Percentiles rank a stretch among this genome's conserved stretches.
Conservation (phyloP, 2,797 vertebrate species). For the Cheirogaleus major region DNA sequence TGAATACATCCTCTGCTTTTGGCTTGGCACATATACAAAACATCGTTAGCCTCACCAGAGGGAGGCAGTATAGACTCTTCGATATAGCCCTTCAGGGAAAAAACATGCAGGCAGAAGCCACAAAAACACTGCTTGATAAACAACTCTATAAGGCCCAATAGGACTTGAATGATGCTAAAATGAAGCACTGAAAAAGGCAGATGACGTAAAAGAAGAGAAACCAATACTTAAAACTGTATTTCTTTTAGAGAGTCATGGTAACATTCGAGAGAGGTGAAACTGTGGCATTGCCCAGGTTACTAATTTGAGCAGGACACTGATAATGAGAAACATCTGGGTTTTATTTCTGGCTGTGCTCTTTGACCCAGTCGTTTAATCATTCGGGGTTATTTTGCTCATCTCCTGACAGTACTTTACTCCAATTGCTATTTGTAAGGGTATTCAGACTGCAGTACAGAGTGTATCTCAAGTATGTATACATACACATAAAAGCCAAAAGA, state of each 20-base stretch:
- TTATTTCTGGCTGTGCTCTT: conserved; percentile 49
- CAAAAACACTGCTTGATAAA: not conserved
- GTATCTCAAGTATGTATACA: not conserved
- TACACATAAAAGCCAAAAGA: not conserved
- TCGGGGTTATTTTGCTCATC: not conserved
- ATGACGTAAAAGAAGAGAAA: not conserved
- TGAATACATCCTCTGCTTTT: not conserved
- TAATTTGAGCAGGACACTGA: not conserved
- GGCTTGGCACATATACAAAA: not conserved
- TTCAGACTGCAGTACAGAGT: not conserved
- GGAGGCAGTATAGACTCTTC: conserved; percentile 72
- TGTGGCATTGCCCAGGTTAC: not conserved
- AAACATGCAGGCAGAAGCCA: not conserved
- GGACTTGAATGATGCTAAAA: not conserved
- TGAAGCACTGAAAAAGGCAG: not conserved
- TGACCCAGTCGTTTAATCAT: conserved; percentile 42
- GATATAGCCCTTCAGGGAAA: not conserved
- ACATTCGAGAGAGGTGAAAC: not conserved
- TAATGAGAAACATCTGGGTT: conserved; percentile 26
- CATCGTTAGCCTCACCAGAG: conserved; percentile 40
- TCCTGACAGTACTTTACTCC: not conserved
- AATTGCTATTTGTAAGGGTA: not conserved
- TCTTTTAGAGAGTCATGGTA: not conserved
- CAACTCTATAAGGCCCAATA: rapidly evolving
- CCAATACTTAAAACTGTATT: not conserved